These are phyloP conservation scores for Andrena dorsata DNA, from an alignment of 2,888 invertebrate genomes.

Conservation along the genomic window DNA sequence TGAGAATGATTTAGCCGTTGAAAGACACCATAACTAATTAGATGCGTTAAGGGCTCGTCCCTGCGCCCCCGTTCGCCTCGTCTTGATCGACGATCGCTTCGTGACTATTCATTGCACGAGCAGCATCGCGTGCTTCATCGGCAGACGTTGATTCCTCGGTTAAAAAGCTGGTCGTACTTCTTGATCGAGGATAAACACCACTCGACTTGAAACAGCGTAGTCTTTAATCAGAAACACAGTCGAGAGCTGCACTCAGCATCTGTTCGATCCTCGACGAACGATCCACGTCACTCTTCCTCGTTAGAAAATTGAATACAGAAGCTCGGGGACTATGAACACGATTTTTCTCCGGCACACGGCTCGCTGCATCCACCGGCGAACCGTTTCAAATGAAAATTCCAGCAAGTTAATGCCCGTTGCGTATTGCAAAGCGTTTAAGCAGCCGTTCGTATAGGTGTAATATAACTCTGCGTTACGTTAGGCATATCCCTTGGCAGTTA, in stretches of 20 bases:
- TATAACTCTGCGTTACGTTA: conserved; percentile 61
- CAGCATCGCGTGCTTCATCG: not conserved
- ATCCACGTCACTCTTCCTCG: not conserved
- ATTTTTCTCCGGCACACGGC: not conserved
- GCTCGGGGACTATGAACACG: not conserved
- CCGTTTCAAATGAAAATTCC: conserved; percentile 68
- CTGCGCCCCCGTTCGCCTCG: not conserved
- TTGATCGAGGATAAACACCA: not conserved
- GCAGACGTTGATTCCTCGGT: not conserved
- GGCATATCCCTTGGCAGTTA: conserved; percentile 69
- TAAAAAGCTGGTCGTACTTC: not conserved
- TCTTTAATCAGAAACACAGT: not conserved
- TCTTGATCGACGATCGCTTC: not conserved
- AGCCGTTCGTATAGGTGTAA: conserved; percentile 58
- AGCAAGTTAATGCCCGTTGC: conserved; percentile 56
- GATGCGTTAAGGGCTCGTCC: conserved; percentile 10
- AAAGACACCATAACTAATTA: conserved; percentile 26
- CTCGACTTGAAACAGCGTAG: too few species aligned
- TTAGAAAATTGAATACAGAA: not conserved
- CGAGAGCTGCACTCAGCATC: not conserved
- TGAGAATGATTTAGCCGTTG: conserved; percentile 24
- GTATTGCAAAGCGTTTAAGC: conserved; percentile 63
- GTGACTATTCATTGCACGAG: not conserved
- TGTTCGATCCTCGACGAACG: not conserved
- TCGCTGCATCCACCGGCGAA: not conserved